Evolutionary conservation across 2,888 invertebrate species (phyloP), one percentile per base, ranked within the genome.

Genomic region (Acrobasis suavella): DNA sequence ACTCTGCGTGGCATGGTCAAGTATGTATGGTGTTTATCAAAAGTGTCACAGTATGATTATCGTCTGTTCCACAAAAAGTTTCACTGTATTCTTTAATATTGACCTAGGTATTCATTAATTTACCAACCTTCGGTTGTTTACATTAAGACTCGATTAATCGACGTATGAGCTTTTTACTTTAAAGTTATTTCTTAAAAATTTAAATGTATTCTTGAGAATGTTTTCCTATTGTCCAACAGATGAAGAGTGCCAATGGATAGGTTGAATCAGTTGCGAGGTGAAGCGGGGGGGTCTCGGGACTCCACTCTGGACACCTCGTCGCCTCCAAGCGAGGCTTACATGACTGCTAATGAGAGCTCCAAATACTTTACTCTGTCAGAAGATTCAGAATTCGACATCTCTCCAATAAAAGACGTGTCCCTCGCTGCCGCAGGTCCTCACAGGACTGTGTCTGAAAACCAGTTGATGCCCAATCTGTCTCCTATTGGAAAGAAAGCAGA

Each of bases 191-290:
- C 22, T 6, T 42, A 15, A 46, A 17, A 16, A 17, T 2, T 46
- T 17, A 9, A 10, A 16, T 39, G 15, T 55, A 16, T 16, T 42
- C 7, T 16, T 42, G 42, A 62, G 42, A 62, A 70, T 72, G 65
- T 73, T 76, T 74, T 76, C 72, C 70, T 80, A 72, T 79, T 81
- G 77, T 83, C 76, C 78, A 82, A 82, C 88, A 88, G 86, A 91
- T 92, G 91, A 90, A 85, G 86, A 82, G 87, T 84, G 87, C 81
- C 73, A 83, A 92, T 92, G 92, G 92, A 91, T 91, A 90, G 91
- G 78, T 72, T 91, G 81, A 89, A 79, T 74, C 86, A 90, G 80
- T 81, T 92, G 82, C 83, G 87, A 70, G 84, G 82, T 64, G 85
- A 83, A 72, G 85, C 85, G 76, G 87, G 84, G 69, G 79, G 83